Conservation (phyloP, 2,113 vertebrate species). For the Cyprinodon brontotheroides region DNA sequence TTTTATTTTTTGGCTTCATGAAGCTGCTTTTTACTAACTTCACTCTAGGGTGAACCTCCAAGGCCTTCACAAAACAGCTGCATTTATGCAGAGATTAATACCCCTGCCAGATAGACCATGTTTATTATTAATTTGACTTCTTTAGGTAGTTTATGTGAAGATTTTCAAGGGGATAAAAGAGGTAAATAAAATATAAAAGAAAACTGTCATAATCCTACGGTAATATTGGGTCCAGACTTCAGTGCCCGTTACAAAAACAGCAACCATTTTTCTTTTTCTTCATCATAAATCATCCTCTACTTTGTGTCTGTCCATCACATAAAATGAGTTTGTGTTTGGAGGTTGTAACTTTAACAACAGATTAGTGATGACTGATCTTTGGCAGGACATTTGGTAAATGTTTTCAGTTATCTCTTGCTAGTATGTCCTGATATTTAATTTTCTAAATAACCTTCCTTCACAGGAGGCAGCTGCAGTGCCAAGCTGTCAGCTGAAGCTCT, state of each 20-base stretch:
- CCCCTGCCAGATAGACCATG: too few species aligned
- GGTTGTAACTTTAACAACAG: background rate
- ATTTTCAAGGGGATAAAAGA: too few species aligned
- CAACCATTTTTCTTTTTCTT: background rate
- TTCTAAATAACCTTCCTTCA: conserved; percentile 14
- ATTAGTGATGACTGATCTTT: conserved; percentile 7
- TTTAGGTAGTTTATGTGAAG: too few species aligned
- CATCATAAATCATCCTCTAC: background rate
- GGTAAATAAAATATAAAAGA: too few species aligned
- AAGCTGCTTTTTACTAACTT: background rate
- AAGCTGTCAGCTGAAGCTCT: conserved; percentile 21
- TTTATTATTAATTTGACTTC: too few species aligned
- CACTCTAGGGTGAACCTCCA: background rate
- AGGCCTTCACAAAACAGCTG: too few species aligned
- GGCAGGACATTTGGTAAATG: conserved; percentile 34
- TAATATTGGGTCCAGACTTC: too few species aligned
- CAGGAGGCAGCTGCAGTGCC: conserved; percentile 15
- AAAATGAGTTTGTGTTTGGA: background rate
- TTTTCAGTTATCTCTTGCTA: conserved; percentile 24
- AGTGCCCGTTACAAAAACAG: background rate
- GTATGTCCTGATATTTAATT: background rate
- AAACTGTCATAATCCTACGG: too few species aligned
- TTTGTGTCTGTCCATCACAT: background rate
- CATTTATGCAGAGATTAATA: too few species aligned
- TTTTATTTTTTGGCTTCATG: background rate